phyloP scores from a whole-genome alignment of 2,888 invertebrate species.

The Trilocha varians region DNA sequence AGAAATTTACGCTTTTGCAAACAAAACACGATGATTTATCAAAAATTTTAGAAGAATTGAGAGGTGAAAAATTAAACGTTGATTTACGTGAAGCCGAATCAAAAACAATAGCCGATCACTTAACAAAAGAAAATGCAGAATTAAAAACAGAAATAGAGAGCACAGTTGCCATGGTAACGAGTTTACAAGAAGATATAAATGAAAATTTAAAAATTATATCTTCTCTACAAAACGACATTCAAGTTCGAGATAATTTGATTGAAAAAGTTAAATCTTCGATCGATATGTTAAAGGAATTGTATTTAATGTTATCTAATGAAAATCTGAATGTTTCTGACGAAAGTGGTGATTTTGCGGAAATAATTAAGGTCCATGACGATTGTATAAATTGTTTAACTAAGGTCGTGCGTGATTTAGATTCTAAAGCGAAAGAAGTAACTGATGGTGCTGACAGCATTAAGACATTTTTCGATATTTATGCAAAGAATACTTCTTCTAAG shows the following conservation, averaged over 20 bases:
- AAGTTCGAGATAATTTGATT: constrained; percentile 25
- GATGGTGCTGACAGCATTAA: no score
- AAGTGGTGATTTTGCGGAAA: no score
- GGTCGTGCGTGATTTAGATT: no score
- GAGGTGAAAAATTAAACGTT: constrained; percentile 24
- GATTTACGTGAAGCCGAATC: constrained; percentile 15
- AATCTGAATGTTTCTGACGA: constrained; percentile 25
- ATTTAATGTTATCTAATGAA: constrained; percentile 28
- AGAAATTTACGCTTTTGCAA: constrained; percentile 21
- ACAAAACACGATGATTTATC: constrained; percentile 20
- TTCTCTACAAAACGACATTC: constrained; percentile 22
- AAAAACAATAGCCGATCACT: constrained; percentile 14
- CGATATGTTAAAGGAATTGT: constrained; percentile 27
- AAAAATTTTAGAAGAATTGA: constrained; percentile 21
- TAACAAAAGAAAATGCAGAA: constrained; percentile 19
- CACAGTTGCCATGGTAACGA: constrained; percentile 18
- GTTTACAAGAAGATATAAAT: constrained; percentile 25
- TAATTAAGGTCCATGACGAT: no score
- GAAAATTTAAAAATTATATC: constrained; percentile 27
- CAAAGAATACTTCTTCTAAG: no score
- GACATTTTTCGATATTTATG: no score
- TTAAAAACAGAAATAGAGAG: constrained; percentile 20
- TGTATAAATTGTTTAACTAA: no score
- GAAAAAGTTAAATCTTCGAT: constrained; percentile 26
- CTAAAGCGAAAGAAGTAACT: no score